Percentiles rank a stretch among this genome's conserved stretches.
phyloP scores from a whole-genome alignment of 2,113 vertebrate species.

The Mustelus asterias region DNA sequence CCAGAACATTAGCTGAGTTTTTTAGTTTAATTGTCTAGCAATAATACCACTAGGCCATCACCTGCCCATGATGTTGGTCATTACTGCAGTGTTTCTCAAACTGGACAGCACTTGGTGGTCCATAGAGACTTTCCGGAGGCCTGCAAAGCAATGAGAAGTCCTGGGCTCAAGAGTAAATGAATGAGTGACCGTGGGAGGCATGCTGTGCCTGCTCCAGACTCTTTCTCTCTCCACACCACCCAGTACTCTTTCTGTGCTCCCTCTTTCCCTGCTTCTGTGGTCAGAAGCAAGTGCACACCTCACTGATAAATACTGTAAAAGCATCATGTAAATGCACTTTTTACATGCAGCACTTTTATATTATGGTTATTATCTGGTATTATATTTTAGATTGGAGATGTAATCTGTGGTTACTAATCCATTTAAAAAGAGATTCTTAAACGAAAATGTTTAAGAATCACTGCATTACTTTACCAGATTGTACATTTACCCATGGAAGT shows the following conservation, averaged over 20 bases:
- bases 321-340: not conserved
- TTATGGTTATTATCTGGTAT: not conserved
- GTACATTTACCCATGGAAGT: not conserved
- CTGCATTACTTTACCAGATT: not conserved
- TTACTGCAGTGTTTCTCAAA: not conserved
- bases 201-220: too few species aligned
- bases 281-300: not conserved
- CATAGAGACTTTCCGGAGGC: too few species aligned
- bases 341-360: not conserved
- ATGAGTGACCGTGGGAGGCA: too few species aligned
- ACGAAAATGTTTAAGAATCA: too few species aligned
- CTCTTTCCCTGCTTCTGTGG: not conserved
- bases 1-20: too few species aligned
- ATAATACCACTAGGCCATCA: too few species aligned
- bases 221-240: too few species aligned
- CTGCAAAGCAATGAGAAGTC: too few species aligned
- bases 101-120: too few species aligned
- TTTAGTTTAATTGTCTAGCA: too few species aligned
- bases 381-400: not conserved
- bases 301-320: not conserved
- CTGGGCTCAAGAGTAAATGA: too few species aligned
- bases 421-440: not conserved
- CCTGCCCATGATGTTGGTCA: not conserved
- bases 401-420: not conserved
- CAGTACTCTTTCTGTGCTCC: not conserved